These are phyloP conservation scores for Mormyrus lacerda DNA, from an alignment of 2,113 vertebrate genomes.

Conservation along the genomic window DNA sequence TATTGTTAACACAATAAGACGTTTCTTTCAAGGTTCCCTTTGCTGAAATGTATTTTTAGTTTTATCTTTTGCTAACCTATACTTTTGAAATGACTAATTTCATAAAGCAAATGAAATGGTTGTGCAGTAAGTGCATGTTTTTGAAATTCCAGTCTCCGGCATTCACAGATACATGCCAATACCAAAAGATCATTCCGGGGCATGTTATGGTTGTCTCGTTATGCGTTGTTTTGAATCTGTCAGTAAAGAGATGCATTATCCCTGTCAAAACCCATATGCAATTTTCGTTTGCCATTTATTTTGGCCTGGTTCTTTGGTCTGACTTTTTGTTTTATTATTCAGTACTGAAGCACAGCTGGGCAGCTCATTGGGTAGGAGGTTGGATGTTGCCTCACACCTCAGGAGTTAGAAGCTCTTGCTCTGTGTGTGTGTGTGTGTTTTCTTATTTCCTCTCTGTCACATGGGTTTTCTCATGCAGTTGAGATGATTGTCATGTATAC, in stretches of 20 bases:
- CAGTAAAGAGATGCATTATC: not conserved
- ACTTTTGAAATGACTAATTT: conserved; percentile 9
- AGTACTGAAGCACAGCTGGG: not conserved
- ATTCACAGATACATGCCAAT: not conserved
- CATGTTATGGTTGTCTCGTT: not conserved
- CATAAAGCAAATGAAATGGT: conserved; percentile 14
- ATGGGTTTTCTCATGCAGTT: not conserved
- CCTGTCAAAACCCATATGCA: not conserved
- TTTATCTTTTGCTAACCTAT: conserved; percentile 2
- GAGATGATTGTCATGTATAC: not conserved
- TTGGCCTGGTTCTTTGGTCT: not conserved
- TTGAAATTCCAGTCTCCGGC: conserved; percentile 1
- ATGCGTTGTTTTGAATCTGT: not conserved
- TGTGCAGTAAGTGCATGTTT: conserved; percentile 9
- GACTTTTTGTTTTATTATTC: not conserved
- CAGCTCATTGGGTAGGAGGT: not conserved
- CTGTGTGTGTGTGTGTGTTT: not conserved
- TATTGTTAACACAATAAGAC: not conserved
- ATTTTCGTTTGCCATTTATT: not conserved
- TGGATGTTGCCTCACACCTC: not conserved
- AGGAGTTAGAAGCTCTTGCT: not conserved
- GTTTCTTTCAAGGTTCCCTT: not conserved
- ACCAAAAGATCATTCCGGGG: not conserved
- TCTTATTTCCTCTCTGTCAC: not conserved
- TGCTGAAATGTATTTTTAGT: not conserved